These are phyloP conservation scores for Zaprionus camerounensis DNA, from an alignment of 1,140 invertebrate species.

Conservation along the genomic window DNA sequence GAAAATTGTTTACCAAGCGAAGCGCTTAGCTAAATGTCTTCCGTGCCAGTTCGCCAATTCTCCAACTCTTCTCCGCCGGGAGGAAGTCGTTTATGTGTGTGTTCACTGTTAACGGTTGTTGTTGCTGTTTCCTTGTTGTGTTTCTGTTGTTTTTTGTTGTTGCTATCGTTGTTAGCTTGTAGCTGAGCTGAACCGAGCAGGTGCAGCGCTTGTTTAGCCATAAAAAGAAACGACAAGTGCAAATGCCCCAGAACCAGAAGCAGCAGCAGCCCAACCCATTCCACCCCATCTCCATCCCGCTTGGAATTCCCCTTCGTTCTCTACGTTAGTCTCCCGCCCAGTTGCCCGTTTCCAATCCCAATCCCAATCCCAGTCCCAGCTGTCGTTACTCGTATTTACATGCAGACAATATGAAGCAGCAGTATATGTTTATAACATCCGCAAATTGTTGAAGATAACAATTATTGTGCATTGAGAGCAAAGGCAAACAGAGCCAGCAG, in stretches of 20 bases:
- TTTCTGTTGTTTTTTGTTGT: neutral
- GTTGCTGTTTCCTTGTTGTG: neutral
- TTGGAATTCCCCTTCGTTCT: neutral
- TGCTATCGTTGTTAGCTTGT: slow-evolving; percentile 14
- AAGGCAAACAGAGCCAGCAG: slow-evolving; percentile 46
- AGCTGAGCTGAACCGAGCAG: slow-evolving; percentile 48
- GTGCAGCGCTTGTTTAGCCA: slow-evolving; percentile 64
- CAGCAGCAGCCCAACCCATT: slow-evolving; percentile 8
- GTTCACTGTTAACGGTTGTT: slow-evolving; percentile 8
- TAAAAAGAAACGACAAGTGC: slow-evolving; percentile 78
- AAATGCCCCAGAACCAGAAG: slow-evolving; percentile 45
- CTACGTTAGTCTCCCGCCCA: neutral
- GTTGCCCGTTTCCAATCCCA: neutral
- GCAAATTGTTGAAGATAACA: slow-evolving; percentile 82
- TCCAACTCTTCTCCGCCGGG: slow-evolving; percentile 43
- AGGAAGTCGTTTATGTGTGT: slow-evolving; percentile 62
- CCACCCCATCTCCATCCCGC: neutral
- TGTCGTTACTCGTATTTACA: slow-evolving; percentile 72
- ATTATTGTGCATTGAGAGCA: slow-evolving; percentile 82
- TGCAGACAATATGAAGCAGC: slow-evolving; percentile 80
- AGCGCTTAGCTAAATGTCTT: slow-evolving; percentile 81
- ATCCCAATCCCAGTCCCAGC: slow-evolving; percentile 44
- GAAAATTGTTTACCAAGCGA: slow-evolving; percentile 81
- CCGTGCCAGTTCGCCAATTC: slow-evolving; percentile 68
- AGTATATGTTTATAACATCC: slow-evolving; percentile 82